Evolutionary conservation across 1,140 invertebrate genomes (phyloP), one percentile per base, ranked within the genome.

Genomic region (Leucophenga varia): DNA sequence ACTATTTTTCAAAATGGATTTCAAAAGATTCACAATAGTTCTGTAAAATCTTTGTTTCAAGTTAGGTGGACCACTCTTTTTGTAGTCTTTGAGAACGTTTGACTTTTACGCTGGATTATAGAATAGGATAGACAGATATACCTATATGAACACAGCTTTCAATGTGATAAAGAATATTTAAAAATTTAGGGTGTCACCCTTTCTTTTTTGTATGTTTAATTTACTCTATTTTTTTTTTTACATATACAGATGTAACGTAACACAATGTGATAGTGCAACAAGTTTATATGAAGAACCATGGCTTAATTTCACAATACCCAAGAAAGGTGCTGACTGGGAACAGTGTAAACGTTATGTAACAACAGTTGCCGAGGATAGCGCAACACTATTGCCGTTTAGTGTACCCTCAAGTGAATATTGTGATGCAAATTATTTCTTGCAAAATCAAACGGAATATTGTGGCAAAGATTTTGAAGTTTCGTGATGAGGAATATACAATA

Each of bases 211-310:
- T 14, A 2, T 30, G n/a, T 38, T 25, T 45, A 32, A 31, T 30
- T 39, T 28, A 12, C 14, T 9, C 49, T 36, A n/a, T 36, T 43
- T 2, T 7, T 18, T 18, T 16, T n/a, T 32, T 36, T 49, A 7
- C 45, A 59, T 55, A 71, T 67, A 49, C 28, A 88, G 86, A 70
- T 88, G 86, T 58, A 65, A 79, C 14, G 79, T 87, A 25, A 77
- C 82, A 1, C 80, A 83, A 65, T 87, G 86, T 57, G 85, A 81
- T 22, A 54, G 51, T 36, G 52, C 55, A 9, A 52, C 52, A 14
- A 55, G 72, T 8, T 55, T 56, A 7, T 84, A 79, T 52, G 44
- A 77, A 6, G 78, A 78, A 5, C 10, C 54, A 0, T 86, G 84
- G 84, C 48, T 84, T 2, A 35, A 65, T 6, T 76, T 80, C 52